Conservation (phyloP, 2,113 vertebrate species). For the Amphilophus citrinellus region DNA sequence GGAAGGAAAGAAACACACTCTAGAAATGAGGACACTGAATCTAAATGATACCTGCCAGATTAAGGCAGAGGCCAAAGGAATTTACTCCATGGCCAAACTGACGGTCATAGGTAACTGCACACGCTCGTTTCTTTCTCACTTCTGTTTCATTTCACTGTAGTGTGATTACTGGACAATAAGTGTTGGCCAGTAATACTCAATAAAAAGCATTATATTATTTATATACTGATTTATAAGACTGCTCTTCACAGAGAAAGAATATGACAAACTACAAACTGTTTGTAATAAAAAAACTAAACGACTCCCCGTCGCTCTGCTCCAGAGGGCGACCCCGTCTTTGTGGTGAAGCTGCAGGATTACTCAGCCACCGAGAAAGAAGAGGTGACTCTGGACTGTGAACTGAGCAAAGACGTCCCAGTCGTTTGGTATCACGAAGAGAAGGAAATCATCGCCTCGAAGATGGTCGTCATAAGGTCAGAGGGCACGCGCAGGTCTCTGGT, state of each 20-base stretch:
- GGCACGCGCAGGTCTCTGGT: conserved; percentile 88
- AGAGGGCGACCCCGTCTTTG: conserved; percentile 95
- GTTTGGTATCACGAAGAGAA: conserved; percentile 92
- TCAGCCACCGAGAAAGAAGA: conserved; percentile 94
- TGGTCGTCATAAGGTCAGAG: conserved; percentile 85
- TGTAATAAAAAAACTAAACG: neutral
- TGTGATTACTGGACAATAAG: neutral
- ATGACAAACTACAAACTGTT: neutral
- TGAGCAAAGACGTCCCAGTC: conserved; percentile 97
- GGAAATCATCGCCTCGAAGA: conserved; percentile 90
- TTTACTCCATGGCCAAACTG: conserved; percentile 88
- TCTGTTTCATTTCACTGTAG: neutral
- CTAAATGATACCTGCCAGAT: conserved; percentile 97
- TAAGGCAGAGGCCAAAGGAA: conserved; percentile 91
- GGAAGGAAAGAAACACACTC: conserved; percentile 89
- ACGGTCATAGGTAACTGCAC: conserved; percentile 91
- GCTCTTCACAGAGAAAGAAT: neutral
- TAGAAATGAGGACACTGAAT: conserved; percentile 92
- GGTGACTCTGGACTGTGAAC: conserved; percentile 90
- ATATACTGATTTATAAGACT: neutral
- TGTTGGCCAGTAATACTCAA: neutral
- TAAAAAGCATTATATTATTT: neutral
- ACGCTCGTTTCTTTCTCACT: neutral
- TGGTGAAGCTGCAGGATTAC: conserved; percentile 92
- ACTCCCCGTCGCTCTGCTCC: conserved; percentile 41